These are phyloP conservation scores for Megaustenia siamemsis DNA, from an alignment of 2,888 invertebrate species.

Conservation along the genomic window DNA sequence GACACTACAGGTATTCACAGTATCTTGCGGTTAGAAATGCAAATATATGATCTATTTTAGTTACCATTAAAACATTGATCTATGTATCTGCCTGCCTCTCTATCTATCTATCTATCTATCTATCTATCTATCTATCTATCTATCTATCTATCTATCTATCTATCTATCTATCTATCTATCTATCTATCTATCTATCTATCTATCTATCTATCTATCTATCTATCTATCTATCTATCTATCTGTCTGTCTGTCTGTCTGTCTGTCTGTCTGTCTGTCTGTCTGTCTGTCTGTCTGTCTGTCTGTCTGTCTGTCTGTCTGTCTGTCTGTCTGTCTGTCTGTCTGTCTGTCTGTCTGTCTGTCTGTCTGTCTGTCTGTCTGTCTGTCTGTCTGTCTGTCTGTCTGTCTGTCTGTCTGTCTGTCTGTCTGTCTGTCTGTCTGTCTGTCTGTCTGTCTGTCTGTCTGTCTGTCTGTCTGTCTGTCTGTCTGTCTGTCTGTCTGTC, in stretches of 20 bases:
- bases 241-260: neutral
- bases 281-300: neutral
- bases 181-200: neutral
- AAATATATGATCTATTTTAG: neutral
- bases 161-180: conserved; percentile 1
- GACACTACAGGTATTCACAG: too few relatives aligned
- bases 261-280: too few relatives aligned
- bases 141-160: conserved; percentile 1
- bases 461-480: conserved; percentile 24
- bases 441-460: conserved; percentile 27
- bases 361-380: too few relatives aligned
- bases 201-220: neutral
- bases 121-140: neutral
- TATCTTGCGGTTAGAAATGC: too few relatives aligned
- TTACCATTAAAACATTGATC: too few relatives aligned
- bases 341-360: too few relatives aligned
- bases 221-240: too few relatives aligned
- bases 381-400: too few relatives aligned
- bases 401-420: neutral
- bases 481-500: conserved; percentile 20
- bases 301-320: too few relatives aligned
- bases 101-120: too few relatives aligned
- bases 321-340: too few relatives aligned
- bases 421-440: conserved; percentile 12
- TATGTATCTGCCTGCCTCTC: too few relatives aligned